Evolutionary conservation across 1,140 invertebrate genomes (phyloP).

Genomic region (Drosophila orena): DNA sequence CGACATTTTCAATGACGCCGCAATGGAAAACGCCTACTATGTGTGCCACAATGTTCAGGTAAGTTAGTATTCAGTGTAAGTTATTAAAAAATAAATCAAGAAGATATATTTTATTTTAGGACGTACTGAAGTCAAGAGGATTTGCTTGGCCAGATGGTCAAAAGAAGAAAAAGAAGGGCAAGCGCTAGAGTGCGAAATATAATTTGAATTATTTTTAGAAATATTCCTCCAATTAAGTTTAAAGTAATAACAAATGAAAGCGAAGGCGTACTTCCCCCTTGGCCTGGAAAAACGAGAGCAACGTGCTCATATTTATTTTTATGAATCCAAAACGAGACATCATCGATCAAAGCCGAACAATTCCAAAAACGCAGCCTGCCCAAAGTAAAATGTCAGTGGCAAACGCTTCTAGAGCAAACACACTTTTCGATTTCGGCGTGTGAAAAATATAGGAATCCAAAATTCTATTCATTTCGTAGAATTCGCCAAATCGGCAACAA

Average conservation of each 20-base stretch:
- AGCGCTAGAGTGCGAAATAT: constrained; percentile 40
- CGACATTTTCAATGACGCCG: constrained; percentile 93
- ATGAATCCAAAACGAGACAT: constrained; percentile 37
- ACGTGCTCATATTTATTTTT: background rate
- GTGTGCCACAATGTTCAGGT: constrained; percentile 95
- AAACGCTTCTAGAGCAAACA: constrained; percentile 49
- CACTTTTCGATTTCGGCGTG: constrained; percentile 44
- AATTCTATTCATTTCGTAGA: constrained; percentile 20
- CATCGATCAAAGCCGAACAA: constrained; percentile 20
- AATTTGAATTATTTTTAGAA: no score
- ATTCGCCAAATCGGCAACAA: constrained; percentile 41
- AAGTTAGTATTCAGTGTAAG: background rate
- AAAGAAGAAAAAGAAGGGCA: constrained; percentile 91
- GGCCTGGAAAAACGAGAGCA: background rate
- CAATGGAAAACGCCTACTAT: constrained; percentile 95
- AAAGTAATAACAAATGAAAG: background rate
- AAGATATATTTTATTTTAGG: constrained; percentile 30
- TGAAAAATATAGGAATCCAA: constrained; percentile 27
- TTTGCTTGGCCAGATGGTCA: constrained; percentile 93
- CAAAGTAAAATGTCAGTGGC: constrained; percentile 27
- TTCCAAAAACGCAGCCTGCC: constrained; percentile 27
- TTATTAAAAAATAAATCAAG: background rate
- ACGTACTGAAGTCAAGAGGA: constrained; percentile 88
- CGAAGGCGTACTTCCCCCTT: background rate
- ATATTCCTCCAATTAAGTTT: no score